These are phyloP conservation scores for Nomia melanderi DNA, from an alignment of 1,140 invertebrate species.

Conservation along the genomic window DNA sequence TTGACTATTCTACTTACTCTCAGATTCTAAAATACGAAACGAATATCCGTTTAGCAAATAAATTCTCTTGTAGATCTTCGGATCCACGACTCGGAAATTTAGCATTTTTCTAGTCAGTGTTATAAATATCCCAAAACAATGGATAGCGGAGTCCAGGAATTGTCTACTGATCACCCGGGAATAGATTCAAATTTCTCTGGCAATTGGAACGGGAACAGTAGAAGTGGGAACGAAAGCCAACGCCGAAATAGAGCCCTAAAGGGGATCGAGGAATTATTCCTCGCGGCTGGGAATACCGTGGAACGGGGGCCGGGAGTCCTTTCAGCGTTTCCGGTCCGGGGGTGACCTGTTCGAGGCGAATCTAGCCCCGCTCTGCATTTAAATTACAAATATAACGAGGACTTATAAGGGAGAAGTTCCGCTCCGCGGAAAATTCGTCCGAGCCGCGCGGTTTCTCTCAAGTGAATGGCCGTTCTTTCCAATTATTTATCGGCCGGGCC, in stretches of 20 bases:
- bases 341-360: background rate
- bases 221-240: background rate
- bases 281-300: background rate
- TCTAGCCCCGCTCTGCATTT: background rate
- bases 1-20: too few relatives aligned
- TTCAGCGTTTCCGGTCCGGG: background rate
- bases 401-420: background rate
- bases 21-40: too few relatives aligned
- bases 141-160: too few relatives aligned
- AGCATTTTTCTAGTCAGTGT: too few relatives aligned
- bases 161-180: too few relatives aligned
- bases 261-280: background rate
- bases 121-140: too few relatives aligned
- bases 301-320: background rate
- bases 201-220: background rate
- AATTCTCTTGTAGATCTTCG: too few relatives aligned
- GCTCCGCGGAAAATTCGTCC: background rate
- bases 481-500: conserved; percentile 11
- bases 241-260: background rate
- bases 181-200: too few relatives aligned
- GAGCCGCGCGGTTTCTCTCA: background rate
- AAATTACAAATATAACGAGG: conserved; percentile 13
- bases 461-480: conserved; percentile 2
- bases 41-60: too few relatives aligned
- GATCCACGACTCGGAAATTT: too few relatives aligned